phyloP scores from a whole-genome alignment of 2,797 vertebrate species.

The Danio jaintianensis region DNA sequence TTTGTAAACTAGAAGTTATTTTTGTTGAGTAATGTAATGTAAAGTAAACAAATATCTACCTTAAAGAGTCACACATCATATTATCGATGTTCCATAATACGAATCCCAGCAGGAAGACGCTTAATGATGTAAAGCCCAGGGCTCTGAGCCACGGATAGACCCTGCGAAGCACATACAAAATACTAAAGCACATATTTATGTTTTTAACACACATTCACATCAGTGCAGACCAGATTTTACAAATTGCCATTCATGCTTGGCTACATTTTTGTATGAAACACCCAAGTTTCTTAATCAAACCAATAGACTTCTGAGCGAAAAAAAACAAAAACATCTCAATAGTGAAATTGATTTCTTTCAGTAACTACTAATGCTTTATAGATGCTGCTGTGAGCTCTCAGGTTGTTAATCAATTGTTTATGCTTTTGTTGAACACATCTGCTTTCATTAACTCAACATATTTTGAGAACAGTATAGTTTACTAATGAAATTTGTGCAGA shows the following conservation, averaged over 20 bases:
- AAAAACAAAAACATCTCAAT: not conserved
- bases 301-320: not conserved
- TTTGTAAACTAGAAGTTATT: not conserved
- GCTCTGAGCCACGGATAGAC: conserved; percentile 94
- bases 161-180: conserved; percentile 73
- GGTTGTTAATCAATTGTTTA: not conserved
- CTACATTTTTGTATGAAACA: not conserved
- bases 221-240: not conserved
- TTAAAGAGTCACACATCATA: conserved; percentile 90
- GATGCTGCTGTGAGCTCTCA: not conserved
- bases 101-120: conserved; percentile 93
- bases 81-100: conserved; percentile 98
- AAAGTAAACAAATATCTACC: conserved; percentile 76
- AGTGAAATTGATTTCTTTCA: no score
- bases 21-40: not conserved
- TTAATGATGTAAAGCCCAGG: conserved; percentile 90
- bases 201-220: not conserved
- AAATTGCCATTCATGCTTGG: not conserved
- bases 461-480: not conserved
- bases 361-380: no score
- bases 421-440: not conserved
- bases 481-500: not conserved
- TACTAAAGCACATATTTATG: not conserved
- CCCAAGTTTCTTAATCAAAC: not conserved
- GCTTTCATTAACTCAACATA: no score